These are phyloP conservation scores for Mimumesa dahlbomi DNA, from an alignment of 2,888 invertebrate species.

Conservation along the genomic window DNA sequence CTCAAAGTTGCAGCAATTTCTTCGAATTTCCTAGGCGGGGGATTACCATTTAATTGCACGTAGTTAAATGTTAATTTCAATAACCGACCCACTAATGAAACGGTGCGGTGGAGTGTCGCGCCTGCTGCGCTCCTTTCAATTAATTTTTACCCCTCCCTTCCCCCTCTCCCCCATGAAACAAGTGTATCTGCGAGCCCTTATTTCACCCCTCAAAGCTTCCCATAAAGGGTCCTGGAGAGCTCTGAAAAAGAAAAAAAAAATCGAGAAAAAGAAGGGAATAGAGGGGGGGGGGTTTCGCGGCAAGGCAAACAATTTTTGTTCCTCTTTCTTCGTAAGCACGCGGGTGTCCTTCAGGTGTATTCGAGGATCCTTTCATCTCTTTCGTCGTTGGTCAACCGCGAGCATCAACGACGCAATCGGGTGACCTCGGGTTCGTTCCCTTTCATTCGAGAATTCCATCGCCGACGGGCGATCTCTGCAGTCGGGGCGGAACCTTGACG, in stretches of 20 bases:
- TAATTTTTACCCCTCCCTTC: not conserved
- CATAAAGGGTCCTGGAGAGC: not conserved
- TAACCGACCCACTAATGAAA: too few relatives aligned
- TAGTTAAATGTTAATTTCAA: too few relatives aligned
- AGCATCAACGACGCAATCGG: constrained; percentile 38
- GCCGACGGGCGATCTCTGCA: constrained; percentile 24
- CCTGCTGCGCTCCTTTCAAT: too few relatives aligned
- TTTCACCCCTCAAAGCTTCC: too few relatives aligned
- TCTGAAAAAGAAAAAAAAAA: too few relatives aligned
- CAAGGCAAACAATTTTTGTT: constrained; percentile 34
- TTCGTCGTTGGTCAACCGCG: constrained; percentile 28
- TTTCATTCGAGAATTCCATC: constrained; percentile 41
- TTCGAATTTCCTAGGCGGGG: too few relatives aligned
- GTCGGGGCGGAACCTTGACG: constrained; percentile 45
- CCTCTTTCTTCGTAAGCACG: too few relatives aligned
- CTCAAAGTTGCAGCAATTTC: too few relatives aligned
- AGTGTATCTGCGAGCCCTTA: too few relatives aligned
- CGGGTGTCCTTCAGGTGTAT: constrained; percentile 30
- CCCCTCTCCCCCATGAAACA: too few relatives aligned
- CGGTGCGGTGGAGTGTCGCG: too few relatives aligned
- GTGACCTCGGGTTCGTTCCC: constrained; percentile 60
- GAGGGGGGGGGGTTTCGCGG: not conserved
- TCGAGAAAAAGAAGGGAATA: not conserved
- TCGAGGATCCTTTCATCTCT: constrained; percentile 39
- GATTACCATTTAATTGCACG: too few relatives aligned